These are phyloP conservation scores for Polymixis flavicincta DNA, from an alignment of 2,888 invertebrate species.

Conservation along the genomic window DNA sequence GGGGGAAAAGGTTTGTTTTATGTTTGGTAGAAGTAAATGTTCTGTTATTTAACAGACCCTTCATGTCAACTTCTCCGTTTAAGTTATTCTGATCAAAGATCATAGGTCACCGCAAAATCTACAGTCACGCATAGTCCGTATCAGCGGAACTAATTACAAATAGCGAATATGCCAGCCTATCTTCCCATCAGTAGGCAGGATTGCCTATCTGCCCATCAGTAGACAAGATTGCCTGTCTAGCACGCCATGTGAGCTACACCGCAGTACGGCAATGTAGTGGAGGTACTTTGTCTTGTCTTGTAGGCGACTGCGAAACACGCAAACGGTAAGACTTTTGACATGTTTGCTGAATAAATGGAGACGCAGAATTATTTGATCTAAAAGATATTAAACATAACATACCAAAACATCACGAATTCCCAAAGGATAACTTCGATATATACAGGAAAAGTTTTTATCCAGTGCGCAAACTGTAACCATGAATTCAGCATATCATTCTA, in stretches of 20 bases:
- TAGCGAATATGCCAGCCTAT: slow-evolving; percentile 48
- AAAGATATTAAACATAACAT: too few species aligned
- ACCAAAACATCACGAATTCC: too few species aligned
- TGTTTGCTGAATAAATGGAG: not conserved
- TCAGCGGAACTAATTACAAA: slow-evolving; percentile 57
- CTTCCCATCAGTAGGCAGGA: slow-evolving; percentile 46
- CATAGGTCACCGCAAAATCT: slow-evolving; percentile 21
- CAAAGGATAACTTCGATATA: too few species aligned
- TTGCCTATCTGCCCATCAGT: slow-evolving; percentile 44
- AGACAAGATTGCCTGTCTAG: slow-evolving; percentile 50
- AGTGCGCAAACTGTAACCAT: too few species aligned
- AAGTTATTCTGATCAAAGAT: slow-evolving; percentile 1
- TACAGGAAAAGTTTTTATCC: too few species aligned
- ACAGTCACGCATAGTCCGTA: slow-evolving; percentile 54
- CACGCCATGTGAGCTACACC: slow-evolving; percentile 49
- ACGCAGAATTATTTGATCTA: too few species aligned
- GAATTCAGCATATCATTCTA: too few species aligned
- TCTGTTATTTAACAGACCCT: not conserved
- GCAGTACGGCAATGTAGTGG: slow-evolving; percentile 15
- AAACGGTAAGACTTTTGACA: not conserved
- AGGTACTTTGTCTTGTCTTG: slow-evolving; percentile 21
- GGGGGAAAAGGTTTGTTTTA: too few species aligned
- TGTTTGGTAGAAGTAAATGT: not conserved
- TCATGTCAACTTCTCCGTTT: not conserved
- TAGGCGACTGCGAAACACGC: not conserved